Evolutionary conservation across 2,888 invertebrate species (phyloP), one percentile per base, ranked within the genome.

Genomic region (Eumerus sabulonum): DNA sequence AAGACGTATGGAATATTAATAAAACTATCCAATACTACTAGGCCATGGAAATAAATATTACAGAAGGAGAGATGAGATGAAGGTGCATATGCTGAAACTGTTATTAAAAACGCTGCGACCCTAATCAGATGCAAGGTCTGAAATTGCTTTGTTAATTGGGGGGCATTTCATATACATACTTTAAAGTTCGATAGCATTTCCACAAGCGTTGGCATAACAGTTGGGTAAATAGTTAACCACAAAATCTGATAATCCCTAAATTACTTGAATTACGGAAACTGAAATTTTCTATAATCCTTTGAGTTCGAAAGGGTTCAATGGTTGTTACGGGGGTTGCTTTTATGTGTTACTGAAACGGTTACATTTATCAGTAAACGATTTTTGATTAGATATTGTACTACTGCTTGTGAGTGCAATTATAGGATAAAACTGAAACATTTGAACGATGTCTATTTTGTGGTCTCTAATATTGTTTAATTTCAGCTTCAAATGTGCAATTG

Each of bases 161-260:
- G n/a, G n/a, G n/a, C n/a, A n/a, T n/a, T n/a, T n/a, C n/a, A n/a
- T n/a, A n/a, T n/a, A n/a, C n/a, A n/a, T n/a, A n/a, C n/a, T n/a
- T n/a, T 7, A 27, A 27, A 27, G 7, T 27, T 2, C 27, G 3
- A 27, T 27, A 4, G 27, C 7, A 27, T 27, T 27, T 27, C 7
- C 3, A 2, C 7, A 27, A 27, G 2, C 27, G 27, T 4, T 27
- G 27, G 27, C 27, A 27, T 50, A 63, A 13, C 42, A 63, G 51
- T 51, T 51, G 42, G 27, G 16, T 27, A n/a, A n/a, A n/a, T n/a
- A n/a, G n/a, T 42, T 19, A 54, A 36, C 44, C 45, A 18, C 44
- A n/a, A 18, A 54, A 54, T 45, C 44, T 42, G 60, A 57, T 70
- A 70, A 70, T 60, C 62, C 62, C 45, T 35, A 71, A 71, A 63